phyloP scores from a whole-genome alignment of 2,113 vertebrate genomes.

The Ctenomys sociabilis region DNA sequence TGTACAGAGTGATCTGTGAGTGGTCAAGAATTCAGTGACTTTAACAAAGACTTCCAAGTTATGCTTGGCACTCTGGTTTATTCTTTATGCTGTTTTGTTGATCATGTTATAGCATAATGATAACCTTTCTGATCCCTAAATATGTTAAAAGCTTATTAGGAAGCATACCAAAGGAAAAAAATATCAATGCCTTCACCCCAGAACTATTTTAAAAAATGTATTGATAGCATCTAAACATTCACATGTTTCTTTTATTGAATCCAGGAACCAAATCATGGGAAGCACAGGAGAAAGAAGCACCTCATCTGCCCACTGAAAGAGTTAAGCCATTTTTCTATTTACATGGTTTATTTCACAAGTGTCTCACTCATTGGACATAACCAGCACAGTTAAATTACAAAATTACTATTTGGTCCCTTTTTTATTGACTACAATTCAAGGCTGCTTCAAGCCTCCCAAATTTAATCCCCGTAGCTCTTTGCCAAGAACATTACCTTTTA shows the following conservation, averaged over 20 bases:
- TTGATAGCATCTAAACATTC: slow-evolving; percentile 56
- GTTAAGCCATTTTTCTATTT: slow-evolving; percentile 89
- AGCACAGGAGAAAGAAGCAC: not conserved
- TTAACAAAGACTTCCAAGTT: not conserved
- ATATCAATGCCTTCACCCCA: slow-evolving; percentile 48
- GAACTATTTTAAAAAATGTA: slow-evolving; percentile 53
- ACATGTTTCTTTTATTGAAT: slow-evolving; percentile 3
- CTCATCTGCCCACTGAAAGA: slow-evolving; percentile 76
- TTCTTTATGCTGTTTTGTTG: no score
- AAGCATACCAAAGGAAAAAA: slow-evolving; percentile 22
- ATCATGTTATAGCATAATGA: not conserved
- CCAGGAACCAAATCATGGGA: not conserved
- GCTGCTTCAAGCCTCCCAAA: slow-evolving; percentile 87
- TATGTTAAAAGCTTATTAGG: slow-evolving; percentile 48
- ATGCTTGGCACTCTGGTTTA: not conserved
- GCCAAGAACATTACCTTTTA: slow-evolving; percentile 91
- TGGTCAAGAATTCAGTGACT: not conserved
- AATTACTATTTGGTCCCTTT: slow-evolving; percentile 89
- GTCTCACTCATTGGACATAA: slow-evolving; percentile 90
- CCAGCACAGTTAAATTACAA: slow-evolving; percentile 91
- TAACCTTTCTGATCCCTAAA: not conserved
- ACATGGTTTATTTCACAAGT: slow-evolving; percentile 90
- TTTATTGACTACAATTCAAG: slow-evolving; percentile 91
- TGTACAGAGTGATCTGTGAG: not conserved
- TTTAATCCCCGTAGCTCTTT: slow-evolving; percentile 89